Evolutionary conservation across 2,113 vertebrate species (phyloP).

Genomic region (Dasyurus viverrinus): DNA sequence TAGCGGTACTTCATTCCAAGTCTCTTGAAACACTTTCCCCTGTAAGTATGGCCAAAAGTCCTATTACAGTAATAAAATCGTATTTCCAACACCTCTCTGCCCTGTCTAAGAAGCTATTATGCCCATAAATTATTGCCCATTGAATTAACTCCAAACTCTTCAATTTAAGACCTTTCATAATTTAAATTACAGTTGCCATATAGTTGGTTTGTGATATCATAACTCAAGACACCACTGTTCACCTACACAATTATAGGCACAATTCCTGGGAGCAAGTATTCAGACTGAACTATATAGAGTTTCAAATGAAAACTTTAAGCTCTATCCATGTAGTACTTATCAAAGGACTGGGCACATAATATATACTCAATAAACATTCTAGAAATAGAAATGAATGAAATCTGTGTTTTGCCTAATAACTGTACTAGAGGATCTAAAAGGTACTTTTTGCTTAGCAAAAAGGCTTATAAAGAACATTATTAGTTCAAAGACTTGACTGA

Average conservation of each 20-base stretch:
- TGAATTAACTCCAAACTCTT: background rate
- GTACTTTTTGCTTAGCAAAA: background rate
- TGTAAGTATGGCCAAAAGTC: background rate
- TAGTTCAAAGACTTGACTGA: slow-evolving; percentile 69
- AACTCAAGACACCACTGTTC: too few relatives aligned
- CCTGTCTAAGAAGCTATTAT: background rate
- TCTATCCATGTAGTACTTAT: background rate
- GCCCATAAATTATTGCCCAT: background rate
- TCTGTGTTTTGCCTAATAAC: slow-evolving; percentile 54
- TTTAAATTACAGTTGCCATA: background rate
- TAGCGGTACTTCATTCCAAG: background rate
- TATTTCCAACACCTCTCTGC: background rate
- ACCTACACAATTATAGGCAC: too few relatives aligned
- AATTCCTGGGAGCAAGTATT: background rate
- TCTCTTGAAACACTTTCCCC: background rate
- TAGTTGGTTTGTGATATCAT: background rate
- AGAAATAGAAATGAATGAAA: slow-evolving; percentile 54
- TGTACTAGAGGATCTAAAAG: slow-evolving; percentile 35
- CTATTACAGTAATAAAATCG: background rate
- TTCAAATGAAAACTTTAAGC: background rate
- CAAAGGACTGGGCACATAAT: background rate
- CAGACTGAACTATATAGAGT: background rate
- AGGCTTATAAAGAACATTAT: slow-evolving; percentile 36
- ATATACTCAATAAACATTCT: background rate
- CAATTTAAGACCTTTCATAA: background rate